These are phyloP conservation scores for Dicycla oo DNA, from an alignment of 2,888 invertebrate genomes.

Conservation along the genomic window DNA sequence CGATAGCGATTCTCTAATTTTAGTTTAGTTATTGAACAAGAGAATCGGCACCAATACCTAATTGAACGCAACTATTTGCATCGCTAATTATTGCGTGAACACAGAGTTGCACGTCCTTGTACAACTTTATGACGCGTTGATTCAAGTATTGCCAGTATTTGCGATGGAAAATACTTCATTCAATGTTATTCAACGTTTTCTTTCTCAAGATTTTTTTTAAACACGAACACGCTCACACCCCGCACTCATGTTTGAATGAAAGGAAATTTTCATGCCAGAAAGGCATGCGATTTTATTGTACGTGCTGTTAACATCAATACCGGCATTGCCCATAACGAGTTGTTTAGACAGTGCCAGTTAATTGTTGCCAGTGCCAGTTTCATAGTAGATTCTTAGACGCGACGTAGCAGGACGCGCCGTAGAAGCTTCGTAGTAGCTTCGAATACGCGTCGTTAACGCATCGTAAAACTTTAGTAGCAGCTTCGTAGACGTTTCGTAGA, in stretches of 20 bases:
- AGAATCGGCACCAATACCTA: too few relatives aligned
- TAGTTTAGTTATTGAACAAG: too few relatives aligned
- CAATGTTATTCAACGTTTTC: neutral
- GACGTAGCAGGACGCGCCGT: too few relatives aligned
- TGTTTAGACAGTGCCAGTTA: neutral
- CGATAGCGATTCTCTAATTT: too few relatives aligned
- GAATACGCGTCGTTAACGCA: neutral
- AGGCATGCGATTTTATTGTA: neutral
- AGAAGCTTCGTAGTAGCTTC: neutral
- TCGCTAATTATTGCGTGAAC: too few relatives aligned
- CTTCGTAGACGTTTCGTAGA: neutral
- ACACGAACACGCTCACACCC: neutral
- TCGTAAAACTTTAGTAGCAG: neutral
- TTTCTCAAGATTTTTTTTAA: too few relatives aligned
- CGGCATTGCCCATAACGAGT: neutral
- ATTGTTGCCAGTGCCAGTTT: neutral
- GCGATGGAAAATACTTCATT: neutral
- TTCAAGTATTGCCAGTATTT: neutral
- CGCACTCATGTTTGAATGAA: neutral
- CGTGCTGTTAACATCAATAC: neutral
- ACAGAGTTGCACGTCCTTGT: too few relatives aligned
- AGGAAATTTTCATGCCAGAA: too few relatives aligned
- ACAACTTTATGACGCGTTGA: neutral
- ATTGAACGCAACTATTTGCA: too few relatives aligned
- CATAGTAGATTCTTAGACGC: conserved; percentile 2